Conservation (phyloP, 2,113 vertebrate species). For the Neotoma lepida region DNA sequence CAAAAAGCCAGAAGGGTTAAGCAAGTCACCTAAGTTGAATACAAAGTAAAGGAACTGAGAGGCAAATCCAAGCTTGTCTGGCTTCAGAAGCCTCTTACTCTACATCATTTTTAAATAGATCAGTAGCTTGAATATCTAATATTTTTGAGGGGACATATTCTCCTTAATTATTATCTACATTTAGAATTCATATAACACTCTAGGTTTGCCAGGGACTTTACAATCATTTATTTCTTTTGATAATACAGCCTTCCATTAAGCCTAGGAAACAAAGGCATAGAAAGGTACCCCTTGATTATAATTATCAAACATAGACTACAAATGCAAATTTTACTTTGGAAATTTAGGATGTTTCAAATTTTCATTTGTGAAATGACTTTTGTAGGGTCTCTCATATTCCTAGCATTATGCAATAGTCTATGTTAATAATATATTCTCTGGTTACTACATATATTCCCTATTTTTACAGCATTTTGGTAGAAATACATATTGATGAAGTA, state of each 20-base stretch:
- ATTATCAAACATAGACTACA: conserved; percentile 7
- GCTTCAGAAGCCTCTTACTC: background rate
- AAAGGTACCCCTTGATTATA: background rate
- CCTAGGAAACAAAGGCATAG: background rate
- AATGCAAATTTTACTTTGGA: background rate
- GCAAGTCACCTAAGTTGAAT: background rate
- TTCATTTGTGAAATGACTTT: background rate
- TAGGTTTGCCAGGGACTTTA: conserved; percentile 2
- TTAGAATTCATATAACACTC: conserved; percentile 31
- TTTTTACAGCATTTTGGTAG: background rate
- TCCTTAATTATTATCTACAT: conserved; percentile 8
- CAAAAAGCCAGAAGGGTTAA: background rate
- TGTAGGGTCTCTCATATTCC: background rate
- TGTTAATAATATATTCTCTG: background rate
- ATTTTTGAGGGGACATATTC: background rate
- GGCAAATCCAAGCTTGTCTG: background rate
- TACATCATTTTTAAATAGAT: background rate
- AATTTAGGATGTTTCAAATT: background rate
- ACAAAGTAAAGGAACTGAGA: background rate
- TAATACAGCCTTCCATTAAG: background rate
- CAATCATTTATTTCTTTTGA: background rate
- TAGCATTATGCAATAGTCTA: background rate
- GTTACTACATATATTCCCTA: background rate
- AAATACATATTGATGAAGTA: background rate
- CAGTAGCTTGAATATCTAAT: background rate